Evolutionary conservation across 2,797 vertebrate genomes (phyloP).

Genomic region (Pangasius sanitwongsei): DNA sequence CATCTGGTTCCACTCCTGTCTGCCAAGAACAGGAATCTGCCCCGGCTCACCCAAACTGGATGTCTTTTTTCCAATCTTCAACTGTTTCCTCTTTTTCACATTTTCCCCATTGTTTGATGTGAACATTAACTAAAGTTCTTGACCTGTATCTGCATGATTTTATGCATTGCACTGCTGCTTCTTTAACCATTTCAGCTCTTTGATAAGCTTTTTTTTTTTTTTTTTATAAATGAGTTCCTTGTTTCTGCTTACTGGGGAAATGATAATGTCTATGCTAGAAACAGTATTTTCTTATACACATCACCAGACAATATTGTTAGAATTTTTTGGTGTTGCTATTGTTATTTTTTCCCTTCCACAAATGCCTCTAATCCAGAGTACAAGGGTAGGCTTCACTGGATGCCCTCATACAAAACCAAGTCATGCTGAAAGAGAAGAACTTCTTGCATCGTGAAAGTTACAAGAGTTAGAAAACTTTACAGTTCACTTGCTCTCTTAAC

Average conservation of each 20-base stretch:
- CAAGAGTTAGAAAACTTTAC: background rate
- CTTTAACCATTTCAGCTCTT: background rate
- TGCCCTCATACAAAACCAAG: background rate
- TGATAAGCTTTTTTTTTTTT: background rate
- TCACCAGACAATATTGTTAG: background rate
- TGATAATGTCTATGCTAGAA: background rate
- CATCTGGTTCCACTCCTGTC: background rate
- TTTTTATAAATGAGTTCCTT: background rate
- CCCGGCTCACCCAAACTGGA: background rate
- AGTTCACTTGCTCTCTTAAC: background rate
- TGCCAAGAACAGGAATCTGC: background rate
- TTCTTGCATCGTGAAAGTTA: background rate
- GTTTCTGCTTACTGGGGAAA: background rate
- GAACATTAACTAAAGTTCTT: background rate
- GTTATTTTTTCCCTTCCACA: background rate
- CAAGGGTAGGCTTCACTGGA: background rate
- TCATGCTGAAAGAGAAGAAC: background rate
- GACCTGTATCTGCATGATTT: background rate
- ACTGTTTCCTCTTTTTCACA: background rate
- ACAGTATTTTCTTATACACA: background rate
- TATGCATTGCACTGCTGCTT: background rate
- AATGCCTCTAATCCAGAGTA: background rate
- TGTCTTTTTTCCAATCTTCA: background rate
- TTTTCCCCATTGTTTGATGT: background rate
- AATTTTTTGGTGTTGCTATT: background rate